Conservation (phyloP, 2,113 vertebrate species). For the Alexandromys fortis region DNA sequence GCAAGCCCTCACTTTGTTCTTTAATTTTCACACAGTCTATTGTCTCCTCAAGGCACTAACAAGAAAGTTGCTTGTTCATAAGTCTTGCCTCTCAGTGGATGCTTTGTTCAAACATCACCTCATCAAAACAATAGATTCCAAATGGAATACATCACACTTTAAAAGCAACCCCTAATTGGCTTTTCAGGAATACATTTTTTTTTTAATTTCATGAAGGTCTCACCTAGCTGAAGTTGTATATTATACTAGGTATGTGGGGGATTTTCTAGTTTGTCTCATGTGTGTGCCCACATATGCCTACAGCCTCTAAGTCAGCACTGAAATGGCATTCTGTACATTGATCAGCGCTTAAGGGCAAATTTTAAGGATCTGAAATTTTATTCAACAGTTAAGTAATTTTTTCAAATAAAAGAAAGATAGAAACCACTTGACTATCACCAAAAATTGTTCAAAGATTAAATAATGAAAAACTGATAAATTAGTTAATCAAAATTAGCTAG, state of each 20-base stretch:
- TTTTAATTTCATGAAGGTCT: neutral
- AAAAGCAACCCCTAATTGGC: neutral
- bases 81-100: neutral
- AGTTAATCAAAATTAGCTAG: constrained; percentile 24
- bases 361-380: neutral
- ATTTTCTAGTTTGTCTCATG: neutral
- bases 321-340: neutral
- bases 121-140: neutral
- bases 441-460: neutral
- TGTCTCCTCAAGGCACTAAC: neutral
- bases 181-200: neutral
- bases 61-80: neutral
- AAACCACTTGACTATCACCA: neutral
- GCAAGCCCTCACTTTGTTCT: neutral
- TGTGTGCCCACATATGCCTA: neutral
- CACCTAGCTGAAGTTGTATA: neutral
- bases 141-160: neutral
- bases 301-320: neutral
- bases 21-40: neutral
- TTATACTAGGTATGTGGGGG: neutral
- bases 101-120: neutral
- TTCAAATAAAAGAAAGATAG: neutral
- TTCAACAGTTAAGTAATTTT: neutral
- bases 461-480: neutral
- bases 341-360: neutral